These are phyloP conservation scores for Lepus townsendii DNA, from an alignment of 2,797 vertebrate species.

Conservation along the genomic window DNA sequence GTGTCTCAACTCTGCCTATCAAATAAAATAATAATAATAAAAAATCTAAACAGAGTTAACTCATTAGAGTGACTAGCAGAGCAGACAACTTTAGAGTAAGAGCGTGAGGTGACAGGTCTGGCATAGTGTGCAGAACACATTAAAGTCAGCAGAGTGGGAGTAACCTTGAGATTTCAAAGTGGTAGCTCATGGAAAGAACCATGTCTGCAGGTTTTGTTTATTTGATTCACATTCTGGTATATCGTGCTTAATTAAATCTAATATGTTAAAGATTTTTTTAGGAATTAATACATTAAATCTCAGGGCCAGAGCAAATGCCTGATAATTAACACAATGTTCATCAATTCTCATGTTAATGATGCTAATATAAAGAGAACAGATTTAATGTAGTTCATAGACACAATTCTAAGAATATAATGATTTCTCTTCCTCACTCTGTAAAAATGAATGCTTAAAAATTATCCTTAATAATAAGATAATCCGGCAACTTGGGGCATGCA, in stretches of 20 bases:
- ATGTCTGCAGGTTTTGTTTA: not conserved
- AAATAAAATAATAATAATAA: no score
- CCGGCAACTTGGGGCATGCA: not conserved
- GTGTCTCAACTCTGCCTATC: no score
- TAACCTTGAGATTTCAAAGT: not conserved
- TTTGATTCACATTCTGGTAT: not conserved
- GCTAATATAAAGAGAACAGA: no score
- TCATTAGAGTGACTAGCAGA: not conserved
- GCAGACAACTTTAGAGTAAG: slow-evolving; percentile 9
- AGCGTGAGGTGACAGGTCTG: not conserved
- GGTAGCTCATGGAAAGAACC: not conserved
- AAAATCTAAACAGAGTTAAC: no score
- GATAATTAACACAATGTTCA: no score
- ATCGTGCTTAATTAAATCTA: not conserved
- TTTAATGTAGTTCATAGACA: no score
- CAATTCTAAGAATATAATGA: no score
- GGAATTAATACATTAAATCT: no score
- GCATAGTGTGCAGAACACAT: not conserved
- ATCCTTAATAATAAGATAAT: slow-evolving; percentile 30
- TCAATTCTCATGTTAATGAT: no score
- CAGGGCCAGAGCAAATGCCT: no score
- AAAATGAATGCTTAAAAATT: slow-evolving; percentile 25
- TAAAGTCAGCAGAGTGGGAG: not conserved
- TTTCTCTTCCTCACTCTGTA: no score
- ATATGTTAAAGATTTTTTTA: no score